Evolutionary conservation across 2,113 vertebrate species (phyloP).

Genomic region (Megaptera novaeangliae): DNA sequence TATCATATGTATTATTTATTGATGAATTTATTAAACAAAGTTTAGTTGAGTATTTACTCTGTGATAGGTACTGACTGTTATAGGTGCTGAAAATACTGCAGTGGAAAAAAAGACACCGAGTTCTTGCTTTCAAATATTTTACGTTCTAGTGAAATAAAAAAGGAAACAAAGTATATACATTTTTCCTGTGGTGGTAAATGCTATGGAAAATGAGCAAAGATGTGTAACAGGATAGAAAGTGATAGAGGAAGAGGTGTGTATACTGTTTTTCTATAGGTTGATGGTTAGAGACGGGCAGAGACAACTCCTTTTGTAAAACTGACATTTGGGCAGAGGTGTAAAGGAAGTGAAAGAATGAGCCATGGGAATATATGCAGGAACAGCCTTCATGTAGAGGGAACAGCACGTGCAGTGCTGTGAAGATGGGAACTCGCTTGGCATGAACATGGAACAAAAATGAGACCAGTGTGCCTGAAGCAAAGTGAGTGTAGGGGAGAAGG

Average conservation of each 20-base stretch:
- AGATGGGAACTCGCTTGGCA: neutral
- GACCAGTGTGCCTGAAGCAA: neutral
- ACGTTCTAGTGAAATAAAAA: neutral
- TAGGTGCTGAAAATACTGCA: neutral
- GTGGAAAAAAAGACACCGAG: neutral
- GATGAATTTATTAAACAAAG: neutral
- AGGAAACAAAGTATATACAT: neutral
- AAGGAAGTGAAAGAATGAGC: neutral
- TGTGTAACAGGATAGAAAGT: neutral
- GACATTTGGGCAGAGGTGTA: neutral
- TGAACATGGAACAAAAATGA: neutral
- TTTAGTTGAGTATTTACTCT: neutral
- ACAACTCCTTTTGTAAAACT: neutral
- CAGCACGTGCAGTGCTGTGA: rapidly evolving
- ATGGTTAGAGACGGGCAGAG: neutral
- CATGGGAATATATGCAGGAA: neutral
- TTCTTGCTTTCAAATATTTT: neutral
- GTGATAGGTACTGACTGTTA: neutral
- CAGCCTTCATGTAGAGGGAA: neutral
- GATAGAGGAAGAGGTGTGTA: neutral
- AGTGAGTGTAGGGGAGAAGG: neutral
- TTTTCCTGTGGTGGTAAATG: neutral
- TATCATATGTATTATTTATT: neutral
- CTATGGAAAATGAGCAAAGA: neutral
- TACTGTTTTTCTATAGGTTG: neutral